phyloP scores from a whole-genome alignment of 2,888 invertebrate species.

The Xestia rhomboidea region DNA sequence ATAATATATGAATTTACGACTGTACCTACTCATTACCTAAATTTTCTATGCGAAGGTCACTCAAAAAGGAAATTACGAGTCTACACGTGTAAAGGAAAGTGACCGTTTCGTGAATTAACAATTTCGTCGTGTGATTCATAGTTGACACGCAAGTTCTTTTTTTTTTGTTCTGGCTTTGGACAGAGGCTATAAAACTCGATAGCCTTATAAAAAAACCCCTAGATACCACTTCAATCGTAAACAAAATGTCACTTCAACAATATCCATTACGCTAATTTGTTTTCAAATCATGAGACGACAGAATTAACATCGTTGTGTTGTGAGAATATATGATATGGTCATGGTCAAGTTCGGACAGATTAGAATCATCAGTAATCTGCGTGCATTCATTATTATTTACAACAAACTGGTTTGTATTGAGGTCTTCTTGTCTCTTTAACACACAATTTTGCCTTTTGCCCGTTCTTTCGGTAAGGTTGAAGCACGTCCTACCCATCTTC shows the following conservation, averaged over 20 bases:
- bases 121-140: constrained; percentile 18
- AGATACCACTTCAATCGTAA: constrained; percentile 5
- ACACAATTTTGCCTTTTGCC: neutral
- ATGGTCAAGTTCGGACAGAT: neutral
- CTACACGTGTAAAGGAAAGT: neutral
- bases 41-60: neutral
- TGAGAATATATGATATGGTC: neutral
- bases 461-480: neutral
- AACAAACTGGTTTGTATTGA: neutral
- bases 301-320: neutral
- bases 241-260: constrained; percentile 12
- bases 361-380: neutral
- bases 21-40: neutral
- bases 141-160: neutral
- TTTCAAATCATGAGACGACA: constrained; percentile 3
- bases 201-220: constrained; percentile 17
- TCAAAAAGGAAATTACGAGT: constrained; percentile 8
- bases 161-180: neutral
- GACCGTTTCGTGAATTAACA: constrained; percentile 8
- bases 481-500: neutral
- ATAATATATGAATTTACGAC: constrained; percentile 2
- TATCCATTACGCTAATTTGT: constrained; percentile 31
- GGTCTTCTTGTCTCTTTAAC: neutral
- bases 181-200: constrained; percentile 26
- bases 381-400: neutral